Conservation (phyloP, 2,888 invertebrate species). For the Scaptomyza cyrtandrae region DNA sequence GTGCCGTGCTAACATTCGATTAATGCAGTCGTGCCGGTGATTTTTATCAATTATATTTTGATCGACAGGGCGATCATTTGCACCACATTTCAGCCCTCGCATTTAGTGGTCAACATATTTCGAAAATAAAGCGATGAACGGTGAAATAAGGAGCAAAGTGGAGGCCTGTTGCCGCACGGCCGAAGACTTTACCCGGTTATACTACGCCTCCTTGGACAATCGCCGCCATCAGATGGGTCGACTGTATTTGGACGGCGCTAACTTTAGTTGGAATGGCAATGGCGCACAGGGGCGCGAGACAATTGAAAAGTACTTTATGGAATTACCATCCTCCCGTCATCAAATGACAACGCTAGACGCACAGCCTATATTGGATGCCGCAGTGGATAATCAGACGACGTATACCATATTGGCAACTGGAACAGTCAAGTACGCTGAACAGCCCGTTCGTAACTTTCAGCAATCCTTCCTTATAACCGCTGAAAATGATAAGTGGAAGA, state of each 20-base stretch:
- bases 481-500: conserved; percentile 96
- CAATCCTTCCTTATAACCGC: conserved; percentile 95
- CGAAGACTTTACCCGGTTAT: conserved; percentile 94
- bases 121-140: neutral
- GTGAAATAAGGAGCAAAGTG: conserved; percentile 87
- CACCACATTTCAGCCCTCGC: neutral
- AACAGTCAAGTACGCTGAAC: conserved; percentile 89
- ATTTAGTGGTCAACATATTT: neutral
- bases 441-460: conserved; percentile 89
- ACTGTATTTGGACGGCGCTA: conserved; percentile 92
- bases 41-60: neutral
- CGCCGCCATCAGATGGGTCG: conserved; percentile 92
- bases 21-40: neutral
- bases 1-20: neutral
- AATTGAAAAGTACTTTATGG: conserved; percentile 94
- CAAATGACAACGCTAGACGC: conserved; percentile 92
- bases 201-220: conserved; percentile 95
- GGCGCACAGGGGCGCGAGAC: conserved; percentile 91
- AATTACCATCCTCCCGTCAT: conserved; percentile 93
- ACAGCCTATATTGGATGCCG: conserved; percentile 92
- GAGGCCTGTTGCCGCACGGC: conserved; percentile 94
- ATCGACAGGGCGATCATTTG: neutral
- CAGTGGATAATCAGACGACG: conserved; percentile 91
- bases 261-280: conserved; percentile 97
- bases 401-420: conserved; percentile 94